Conservation (phyloP, 2,797 vertebrate species). For the Halcyon badia region DNA sequence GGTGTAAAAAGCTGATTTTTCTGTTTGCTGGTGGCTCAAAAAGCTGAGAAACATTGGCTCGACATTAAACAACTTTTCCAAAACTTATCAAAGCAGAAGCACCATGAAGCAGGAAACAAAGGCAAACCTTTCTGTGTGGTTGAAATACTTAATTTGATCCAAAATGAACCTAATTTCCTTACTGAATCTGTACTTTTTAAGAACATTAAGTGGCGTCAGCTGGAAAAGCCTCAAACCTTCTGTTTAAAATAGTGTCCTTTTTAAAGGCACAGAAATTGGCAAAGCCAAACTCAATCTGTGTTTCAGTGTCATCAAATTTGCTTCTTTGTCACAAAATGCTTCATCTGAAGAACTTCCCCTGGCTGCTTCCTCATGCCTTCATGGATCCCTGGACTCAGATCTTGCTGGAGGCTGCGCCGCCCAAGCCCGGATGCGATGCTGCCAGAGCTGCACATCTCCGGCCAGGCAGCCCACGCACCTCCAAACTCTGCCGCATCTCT, state of each 20-base stretch:
- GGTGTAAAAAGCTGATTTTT: not conserved
- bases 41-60: not conserved
- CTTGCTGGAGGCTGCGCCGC: rapidly evolving
- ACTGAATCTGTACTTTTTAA: not conserved
- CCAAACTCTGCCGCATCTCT: not conserved
- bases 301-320: not conserved
- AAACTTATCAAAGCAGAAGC: not conserved
- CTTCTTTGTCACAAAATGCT: not conserved
- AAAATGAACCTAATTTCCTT: not conserved
- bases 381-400: not conserved
- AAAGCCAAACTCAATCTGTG: not conserved
- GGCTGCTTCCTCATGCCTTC: not conserved
- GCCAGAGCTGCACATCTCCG: rapidly evolving
- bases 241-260: not conserved
- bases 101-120: not conserved
- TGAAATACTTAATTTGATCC: not conserved
- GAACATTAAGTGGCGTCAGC: not conserved
- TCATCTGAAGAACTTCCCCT: not conserved
- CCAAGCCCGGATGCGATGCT: rapidly evolving
- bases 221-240: not conserved
- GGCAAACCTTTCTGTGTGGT: not conserved
- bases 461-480: rapidly evolving
- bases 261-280: not conserved
- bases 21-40: not conserved
- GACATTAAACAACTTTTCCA: not conserved